Percentiles rank a stretch among this genome's conserved stretches.
Conservation (phyloP, 2,888 invertebrate genomes). For the Gymnocheta viridis region DNA sequence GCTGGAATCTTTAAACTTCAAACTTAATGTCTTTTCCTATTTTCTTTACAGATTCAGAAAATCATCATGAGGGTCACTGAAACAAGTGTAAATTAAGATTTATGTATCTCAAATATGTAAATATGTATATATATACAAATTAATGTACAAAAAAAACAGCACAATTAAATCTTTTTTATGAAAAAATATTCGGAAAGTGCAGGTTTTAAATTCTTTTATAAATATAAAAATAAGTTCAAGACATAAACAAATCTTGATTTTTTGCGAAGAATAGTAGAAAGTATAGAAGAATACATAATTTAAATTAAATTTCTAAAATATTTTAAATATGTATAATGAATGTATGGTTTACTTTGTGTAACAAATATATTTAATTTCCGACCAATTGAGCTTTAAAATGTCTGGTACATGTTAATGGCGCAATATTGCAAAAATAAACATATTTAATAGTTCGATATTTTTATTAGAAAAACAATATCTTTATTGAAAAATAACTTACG, state of each 20-base stretch:
- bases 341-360: not conserved
- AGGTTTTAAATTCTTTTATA: not conserved
- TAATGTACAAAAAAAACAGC: constrained; percentile 1
- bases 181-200: constrained; percentile 5
- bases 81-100: not conserved
- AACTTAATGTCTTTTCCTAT: not conserved
- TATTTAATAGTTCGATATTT: not conserved
- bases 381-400: not conserved
- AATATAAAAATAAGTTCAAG: not conserved
- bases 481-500: not conserved
- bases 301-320: not conserved
- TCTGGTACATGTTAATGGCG: constrained; percentile 14
- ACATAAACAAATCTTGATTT: not conserved
- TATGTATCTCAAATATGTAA: not conserved
- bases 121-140: not conserved
- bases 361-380: not conserved
- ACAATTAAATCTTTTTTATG: not conserved
- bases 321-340: not conserved
- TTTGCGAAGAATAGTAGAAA: not conserved
- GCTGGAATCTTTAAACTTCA: not conserved
- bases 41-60: constrained; percentile 55
- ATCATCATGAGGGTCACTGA: constrained; percentile 57
- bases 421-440: not conserved
- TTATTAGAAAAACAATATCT: not conserved
- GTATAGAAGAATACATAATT: not conserved